Evolutionary conservation across 2,113 vertebrate species (phyloP), one percentile per base, ranked within the genome.

Genomic region (Acrocephalus arundinaceus): DNA sequence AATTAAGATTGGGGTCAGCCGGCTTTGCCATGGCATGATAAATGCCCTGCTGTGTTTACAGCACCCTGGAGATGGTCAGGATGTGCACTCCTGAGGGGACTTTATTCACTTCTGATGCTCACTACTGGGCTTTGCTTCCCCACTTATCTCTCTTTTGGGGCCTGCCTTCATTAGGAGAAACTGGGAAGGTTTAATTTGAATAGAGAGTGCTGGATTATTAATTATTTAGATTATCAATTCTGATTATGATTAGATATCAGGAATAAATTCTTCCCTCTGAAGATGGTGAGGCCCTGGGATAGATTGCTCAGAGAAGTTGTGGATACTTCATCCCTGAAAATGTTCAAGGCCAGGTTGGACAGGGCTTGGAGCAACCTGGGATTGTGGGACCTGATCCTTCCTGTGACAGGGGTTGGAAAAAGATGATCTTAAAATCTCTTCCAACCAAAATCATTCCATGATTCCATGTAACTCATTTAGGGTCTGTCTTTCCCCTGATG

Each of bases 1-100:
- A 89, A 65, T 85, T 87, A 89, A 95, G 84, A 89, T 82, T 55
- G 68, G 71, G 89, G 77, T 67, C 89, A 76, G n/a, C 20, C 76
- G 75, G 72, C 48, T 61, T 57, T 72, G 18, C 31, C 73, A 11
- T 5, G 35, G 67, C 54, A 24, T 46, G 37, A 65, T 61, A 82
- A 88, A 80, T 33, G 51, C 68, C 49, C 74, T 85, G 24, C 63
- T 76, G 71, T 49, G 37, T 13, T 79, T 48, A 15, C 4, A 87
- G 48, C 57, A 68, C 54, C 58, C 62, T 3, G 4, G 55, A 71
- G 48, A 30, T 1, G 63, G 37, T 20, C 11, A 24, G 61, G 55
- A 21, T n/a, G 21, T 8, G 21, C 27, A 7, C 14, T 74, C 71
- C 85, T 23, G 23, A 48, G 35, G 22, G 48, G 52, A 15, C 43